Evolutionary conservation across 2,888 invertebrate species (phyloP).

Genomic region (Microchrysa polita): DNA sequence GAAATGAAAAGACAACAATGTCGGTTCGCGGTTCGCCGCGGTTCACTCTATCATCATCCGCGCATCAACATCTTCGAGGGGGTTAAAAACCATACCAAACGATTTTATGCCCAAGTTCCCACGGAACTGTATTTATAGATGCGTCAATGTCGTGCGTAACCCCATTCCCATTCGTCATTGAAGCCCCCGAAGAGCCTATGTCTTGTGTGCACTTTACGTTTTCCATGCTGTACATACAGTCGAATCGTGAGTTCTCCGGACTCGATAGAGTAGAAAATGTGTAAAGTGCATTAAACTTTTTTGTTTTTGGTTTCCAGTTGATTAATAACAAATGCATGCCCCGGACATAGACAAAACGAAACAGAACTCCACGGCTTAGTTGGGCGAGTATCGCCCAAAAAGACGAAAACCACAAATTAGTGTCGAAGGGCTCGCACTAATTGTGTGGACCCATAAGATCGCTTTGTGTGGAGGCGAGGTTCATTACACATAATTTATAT

Average conservation of each 20-base stretch:
- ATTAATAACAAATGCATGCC: conserved; percentile 28
- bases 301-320: conserved; percentile 31
- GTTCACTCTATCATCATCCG: no score
- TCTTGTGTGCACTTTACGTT: no score
- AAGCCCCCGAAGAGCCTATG: no score
- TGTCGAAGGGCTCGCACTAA: neutral
- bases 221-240: no score
- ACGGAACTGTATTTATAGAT: conserved; percentile 42
- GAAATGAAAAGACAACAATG: no score
- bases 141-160: conserved; percentile 40
- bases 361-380: neutral
- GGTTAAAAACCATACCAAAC: conserved; percentile 16
- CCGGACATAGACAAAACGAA: neutral
- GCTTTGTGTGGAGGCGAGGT: neutral
- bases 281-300: neutral
- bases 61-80: conserved; percentile 37
- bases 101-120: conserved; percentile 23
- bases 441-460: no score
- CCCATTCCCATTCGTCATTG: conserved; percentile 22
- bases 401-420: neutral
- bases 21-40: no score
- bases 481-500: conserved; percentile 2
- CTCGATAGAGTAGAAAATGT: no score
- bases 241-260: no score
- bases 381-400: no score